Conservation (phyloP, 2,113 vertebrate species). For the Catharus fuscescens region DNA sequence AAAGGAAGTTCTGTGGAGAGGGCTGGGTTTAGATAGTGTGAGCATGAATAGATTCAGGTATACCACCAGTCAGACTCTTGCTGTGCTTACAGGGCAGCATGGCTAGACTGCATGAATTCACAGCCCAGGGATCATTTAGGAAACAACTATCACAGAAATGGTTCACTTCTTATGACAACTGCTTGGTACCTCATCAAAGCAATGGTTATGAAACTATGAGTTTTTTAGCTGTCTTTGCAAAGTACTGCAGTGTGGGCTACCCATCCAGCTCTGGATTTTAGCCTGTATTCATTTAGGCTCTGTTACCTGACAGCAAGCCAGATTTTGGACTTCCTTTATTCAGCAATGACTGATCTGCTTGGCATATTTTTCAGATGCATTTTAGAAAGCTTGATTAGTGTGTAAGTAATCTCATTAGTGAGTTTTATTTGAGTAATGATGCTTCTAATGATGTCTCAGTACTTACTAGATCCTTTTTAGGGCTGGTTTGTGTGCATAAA, state of each 20-base stretch:
- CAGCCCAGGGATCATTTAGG: background rate
- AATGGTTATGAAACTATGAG: background rate
- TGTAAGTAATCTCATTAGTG: background rate
- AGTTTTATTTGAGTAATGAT: background rate
- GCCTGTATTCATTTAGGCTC: background rate
- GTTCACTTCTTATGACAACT: background rate
- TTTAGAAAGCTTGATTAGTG: background rate
- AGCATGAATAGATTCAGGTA: accelerated
- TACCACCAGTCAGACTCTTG: background rate
- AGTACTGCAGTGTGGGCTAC: background rate
- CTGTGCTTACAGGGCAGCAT: accelerated
- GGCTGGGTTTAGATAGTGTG: background rate
- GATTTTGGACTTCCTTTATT: background rate
- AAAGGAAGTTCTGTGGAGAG: background rate
- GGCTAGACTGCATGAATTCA: background rate
- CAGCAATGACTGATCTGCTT: background rate
- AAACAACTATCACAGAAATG: background rate
- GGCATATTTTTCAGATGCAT: background rate
- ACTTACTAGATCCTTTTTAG: background rate
- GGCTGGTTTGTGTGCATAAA: background rate
- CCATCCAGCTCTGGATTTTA: background rate
- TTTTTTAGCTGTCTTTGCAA: background rate
- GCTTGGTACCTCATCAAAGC: background rate
- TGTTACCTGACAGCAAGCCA: background rate
- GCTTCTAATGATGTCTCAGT: background rate